Evolutionary conservation across 2,888 invertebrate species (phyloP), one percentile per base, ranked within the genome.

Genomic region (Conchocele bisecta): DNA sequence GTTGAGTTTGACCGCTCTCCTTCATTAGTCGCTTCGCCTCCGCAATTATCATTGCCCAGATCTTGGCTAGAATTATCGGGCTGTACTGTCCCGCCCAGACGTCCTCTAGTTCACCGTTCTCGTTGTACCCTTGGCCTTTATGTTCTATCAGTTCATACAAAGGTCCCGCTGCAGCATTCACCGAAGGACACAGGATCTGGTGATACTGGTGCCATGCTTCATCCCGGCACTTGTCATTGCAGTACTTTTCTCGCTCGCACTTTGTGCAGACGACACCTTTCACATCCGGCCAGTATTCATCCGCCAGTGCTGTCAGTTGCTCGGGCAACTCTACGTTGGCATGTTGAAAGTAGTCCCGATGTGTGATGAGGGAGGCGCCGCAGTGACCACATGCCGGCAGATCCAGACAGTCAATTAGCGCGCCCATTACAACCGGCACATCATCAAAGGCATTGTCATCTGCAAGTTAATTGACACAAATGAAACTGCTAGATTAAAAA

Each of bases 371-470:
- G 0, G 97, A 96, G 81, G 94, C 93, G 93, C 98, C 94, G 89
- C 98, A 98, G 91, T 96, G 94, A 88, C 96, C 95, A 91, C 98
- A 98, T 0, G 97, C 96, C 20, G 76, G 94, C 17, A 94, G 93
- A 91, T 98, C 97, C 96, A 97, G 97, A 13, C 77, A 79, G 33
- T 74, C 69, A 5, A 88, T 94, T 91, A 97, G 97, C 91, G 98
- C 98, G 83, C 95, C 95, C 15, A 96, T 95, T 26, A 97, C 95
- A 59, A 98, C 91, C 0, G 98, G 98, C 67, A 94, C 94, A 90
- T 98, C 98, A 90, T 95, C 95, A 82, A 98, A 94, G 74, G 98
- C 95, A 17, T 95, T 92, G 82, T 96, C 95, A 0, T 95, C 96
- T 79, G 61, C 29, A 75, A 56, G 7, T 93, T 91, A 51, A 93